Evolutionary conservation across 2,888 invertebrate species (phyloP), one percentile per base, ranked within the genome.

Genomic region (Dynastes tityus): DNA sequence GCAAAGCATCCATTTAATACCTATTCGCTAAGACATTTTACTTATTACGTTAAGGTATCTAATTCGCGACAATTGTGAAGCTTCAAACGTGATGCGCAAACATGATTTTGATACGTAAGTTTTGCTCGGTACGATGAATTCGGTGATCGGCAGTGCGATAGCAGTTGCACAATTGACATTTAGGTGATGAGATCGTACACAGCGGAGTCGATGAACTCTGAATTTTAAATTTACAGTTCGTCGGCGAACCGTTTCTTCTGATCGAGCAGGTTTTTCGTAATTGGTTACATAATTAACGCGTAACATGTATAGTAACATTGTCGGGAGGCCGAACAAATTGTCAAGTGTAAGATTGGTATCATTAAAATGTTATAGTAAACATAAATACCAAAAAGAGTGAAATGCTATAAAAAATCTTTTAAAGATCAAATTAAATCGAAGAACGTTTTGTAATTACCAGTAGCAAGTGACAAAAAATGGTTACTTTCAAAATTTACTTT

Each of bases 201-300:
- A 37, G 22, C 55, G 58, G 40, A 51, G 77, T 70, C 77, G 68
- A 77, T 58, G 77, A 77, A 77, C 77, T 71, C 51, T 16, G 58
- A 77, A 71, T 77, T 77, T 61, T 63, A 77, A 77, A 77, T 71
- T 77, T 77, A 77, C 77, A 77, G 77, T 77, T 77, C 51, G 68
- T 45, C 70, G 71, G 27, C 61, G 61, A 58, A 64, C 53, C 71
- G 70, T 37, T 71, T 32, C 29, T 71, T 68, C 37, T 58, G 55
- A 58, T 58, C 55, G 53, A 77, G 70, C 77, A 32, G 55, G 70
- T 77, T 77, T 71, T 77, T 67, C 27, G 40, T 67, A 68, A 58
- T 63, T n/a, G 63, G 63, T 27, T 22, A 13, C 32, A 63, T 63
- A 63, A 63, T 63, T 63, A 22, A 22, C 55, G 27, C 32, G 29